Base-by-base conservation (phyloP, 2,113 vertebrate genomes). In the Elaphurus davidianus region DNA sequence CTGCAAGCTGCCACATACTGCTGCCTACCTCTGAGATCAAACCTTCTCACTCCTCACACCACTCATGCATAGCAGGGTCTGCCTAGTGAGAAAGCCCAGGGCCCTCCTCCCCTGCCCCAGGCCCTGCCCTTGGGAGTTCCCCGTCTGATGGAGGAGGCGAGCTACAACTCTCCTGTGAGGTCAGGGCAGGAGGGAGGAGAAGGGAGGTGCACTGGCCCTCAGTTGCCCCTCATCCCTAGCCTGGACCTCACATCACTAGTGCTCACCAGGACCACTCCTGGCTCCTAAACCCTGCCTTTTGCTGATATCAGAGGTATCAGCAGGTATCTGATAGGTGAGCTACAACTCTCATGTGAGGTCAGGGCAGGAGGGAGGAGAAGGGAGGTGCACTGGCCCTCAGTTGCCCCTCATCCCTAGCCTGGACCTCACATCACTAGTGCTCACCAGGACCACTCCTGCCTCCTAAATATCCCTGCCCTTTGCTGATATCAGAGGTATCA, bases 1-100 rank as follows among this genome's bases (percentile, higher is more conserved):
- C 19, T 71, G n/a, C 64, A 36, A 71, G 64, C 64, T 71, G n/a
- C n/a, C 0, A 1, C 67, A 23, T 71, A 12, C n/a, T 71, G n/a
- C 0, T 0, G 17, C n/a, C 67, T 71, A n/a, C n/a, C 17, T 36
- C 67, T 1, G 0, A 71, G n/a, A 71, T 23, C n/a, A 71, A 62
- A 45, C 36, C 60, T 52, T 87, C 82, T 71, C 12, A n/a, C 30
- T 74, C 11, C 0, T 45, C 47, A 33, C 0, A 2, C 59, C 25
- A 7, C 54, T 67, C n/a, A 55, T 13, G 36, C 14, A 33, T 57
- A 85, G 57, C 25, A 78, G 25, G 13, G 19, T 85, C 3, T 92
- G 64, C 59, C 14, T 67, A 21, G 30, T 36, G 45, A 23, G 13
- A 33, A 90, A 90, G 36, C 5, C 30, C 67, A 11, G 1, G 3